Evolutionary conservation across 1,140 invertebrate genomes (phyloP), one percentile per base, ranked within the genome.

Genomic region (Leptopilina boulardi): DNA sequence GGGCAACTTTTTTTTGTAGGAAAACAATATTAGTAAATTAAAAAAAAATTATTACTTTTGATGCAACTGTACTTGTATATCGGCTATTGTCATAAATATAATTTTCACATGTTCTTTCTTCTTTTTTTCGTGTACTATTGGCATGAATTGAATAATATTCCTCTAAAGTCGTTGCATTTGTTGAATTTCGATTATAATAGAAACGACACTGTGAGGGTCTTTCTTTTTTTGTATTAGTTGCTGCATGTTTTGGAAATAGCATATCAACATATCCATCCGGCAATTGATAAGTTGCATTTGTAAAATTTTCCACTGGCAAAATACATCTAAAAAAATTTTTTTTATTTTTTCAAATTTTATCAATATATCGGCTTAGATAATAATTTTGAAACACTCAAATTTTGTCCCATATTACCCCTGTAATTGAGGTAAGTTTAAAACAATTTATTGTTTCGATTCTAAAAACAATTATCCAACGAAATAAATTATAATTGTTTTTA

Each of bases 21-120:
- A n/a, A n/a, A n/a, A n/a, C n/a, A n/a, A n/a, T n/a, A n/a, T n/a
- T n/a, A n/a, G n/a, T n/a, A n/a, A n/a, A n/a, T n/a, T n/a, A n/a
- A n/a, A n/a, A n/a, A n/a, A n/a, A n/a, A n/a, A n/a, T n/a, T 2
- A 5, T 30, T 91, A 94, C 93, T 87, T 95, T 94, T 26, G 92
- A 94, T 18, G 93, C 92, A 23, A 93, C 92, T 79, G 93, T 95
- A 77, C 92, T 93, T 78, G 91, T 83, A 81, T 94, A 94, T 75
- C 89, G 91, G 19, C 89, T 90, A 38, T 84, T 89, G 82, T 95
- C 93, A 83, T 93, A 95, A 30, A 95, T 89, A 84, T 92, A 95
- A n/a, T 86, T 78, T n/a, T 91, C 83, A 83, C 94, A 95, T 1
- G 70, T 72, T 56, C 77, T 74, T 18, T 15, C 15, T 21, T 79